Base-by-base conservation (phyloP, 2,797 vertebrate genomes). In the Hirundo rustica region DNA sequence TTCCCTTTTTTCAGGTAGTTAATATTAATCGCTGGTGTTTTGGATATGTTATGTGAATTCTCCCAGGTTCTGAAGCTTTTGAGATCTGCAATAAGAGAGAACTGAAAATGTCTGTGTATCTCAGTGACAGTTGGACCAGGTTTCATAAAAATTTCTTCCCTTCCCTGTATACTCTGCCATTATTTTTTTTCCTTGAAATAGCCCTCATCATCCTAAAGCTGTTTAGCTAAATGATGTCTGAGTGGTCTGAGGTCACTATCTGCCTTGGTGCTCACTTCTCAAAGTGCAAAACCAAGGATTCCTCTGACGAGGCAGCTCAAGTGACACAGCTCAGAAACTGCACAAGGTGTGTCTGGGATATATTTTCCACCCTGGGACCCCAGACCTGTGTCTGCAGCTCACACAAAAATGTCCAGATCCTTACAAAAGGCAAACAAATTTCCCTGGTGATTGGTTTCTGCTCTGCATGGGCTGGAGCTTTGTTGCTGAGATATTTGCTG, bases 401-500 rank as follows among this genome's bases (percentile, higher is more conserved):
- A 25, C 55, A 18, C 1, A 40, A 82, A 44, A 76, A 60, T 25
- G 10, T 10, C 36, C 77, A 32, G 62, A 62, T 38, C 47, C 11
- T 66, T 65, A 84, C n/a, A 48, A 75, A 89, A 82, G 67, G 25
- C 51, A 25, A 91, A 64, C 4, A 10, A 22, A 82, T 91, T 79
- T 75, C 40, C 34, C 42, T 0, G 0, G 5, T 73, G 84, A 34
- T 45, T 72, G 0, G 0, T 76, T 89, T 55, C 64, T 91, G 58
- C 67, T 84, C 64, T 66, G 62, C 55, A 26, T 0, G 2, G 54
- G n/a, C 54, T 40, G 60, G 25, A 73, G 77, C 36, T 89, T 66
- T 91, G 77, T 32, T 81, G 77, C 50, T 42, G 84, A 82, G 66
- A 48, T 84, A 66, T n/a, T 84, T 85, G 74, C 74, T 62, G n/a